Evolutionary conservation across 2,797 vertebrate species (phyloP).

Genomic region (Thaleichthys pacificus): DNA sequence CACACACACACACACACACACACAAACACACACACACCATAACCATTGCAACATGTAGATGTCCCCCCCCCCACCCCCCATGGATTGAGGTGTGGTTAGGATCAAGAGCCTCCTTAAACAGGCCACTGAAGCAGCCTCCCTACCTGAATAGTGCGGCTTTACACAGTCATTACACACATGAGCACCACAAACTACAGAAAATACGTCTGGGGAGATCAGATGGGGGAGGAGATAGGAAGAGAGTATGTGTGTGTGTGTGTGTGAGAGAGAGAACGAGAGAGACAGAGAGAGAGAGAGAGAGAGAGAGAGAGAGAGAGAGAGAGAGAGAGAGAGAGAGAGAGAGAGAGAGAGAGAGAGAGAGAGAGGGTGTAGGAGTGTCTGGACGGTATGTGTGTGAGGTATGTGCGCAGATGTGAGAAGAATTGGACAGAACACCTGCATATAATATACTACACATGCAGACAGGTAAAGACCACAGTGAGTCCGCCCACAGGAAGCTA

Average conservation of each 20-base stretch:
- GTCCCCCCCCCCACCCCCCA: conserved; percentile 16
- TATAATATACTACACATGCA: background rate
- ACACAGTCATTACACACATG: conserved; percentile 79
- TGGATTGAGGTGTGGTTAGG: conserved; percentile 30
- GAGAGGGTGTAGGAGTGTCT: background rate
- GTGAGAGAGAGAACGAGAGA: conserved; percentile 26
- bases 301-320: conserved; percentile 3
- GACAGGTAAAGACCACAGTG: background rate
- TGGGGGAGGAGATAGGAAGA: background rate
- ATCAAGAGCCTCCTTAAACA: conserved; percentile 58
- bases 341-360: background rate
- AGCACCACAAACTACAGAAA: conserved; percentile 74
- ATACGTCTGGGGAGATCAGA: conserved; percentile 37
- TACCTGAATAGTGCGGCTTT: conserved; percentile 44
- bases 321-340: conserved; percentile 4
- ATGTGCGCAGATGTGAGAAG: background rate
- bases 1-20: conserved; percentile 24
- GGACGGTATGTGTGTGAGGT: background rate
- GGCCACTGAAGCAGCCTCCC: conserved; percentile 28
- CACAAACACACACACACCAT: conserved; percentile 22
- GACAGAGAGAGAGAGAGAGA: background rate
- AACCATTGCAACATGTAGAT: conserved; percentile 41
- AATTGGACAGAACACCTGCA: background rate
- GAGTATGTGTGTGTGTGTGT: background rate
- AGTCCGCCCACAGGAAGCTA: background rate